Base-by-base conservation (phyloP, 2,113 vertebrate species). In the Melierax canorus region DNA sequence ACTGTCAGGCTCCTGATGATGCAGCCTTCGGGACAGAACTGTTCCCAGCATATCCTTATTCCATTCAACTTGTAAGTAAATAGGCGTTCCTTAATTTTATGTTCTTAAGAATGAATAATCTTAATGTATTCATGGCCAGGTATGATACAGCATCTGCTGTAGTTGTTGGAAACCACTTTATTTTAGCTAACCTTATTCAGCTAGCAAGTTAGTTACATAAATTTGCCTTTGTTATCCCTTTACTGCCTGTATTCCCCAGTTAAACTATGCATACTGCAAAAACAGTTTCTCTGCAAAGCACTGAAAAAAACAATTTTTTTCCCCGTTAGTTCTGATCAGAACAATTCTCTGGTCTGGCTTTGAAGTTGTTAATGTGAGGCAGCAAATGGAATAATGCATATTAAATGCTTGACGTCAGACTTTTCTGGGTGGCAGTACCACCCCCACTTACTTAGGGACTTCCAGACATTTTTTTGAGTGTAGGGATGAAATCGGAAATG, bases 401-500 rank as follows among this genome's bases (percentile, higher is more conserved):
- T 60, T 27, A 50, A 73, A 22, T 29, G 86, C 85, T 92, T 94
- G 81, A 62, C 43, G 2, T 66, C 73, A 81, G 78, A 29, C 82
- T 92, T 39, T 62, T 50, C 88, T 34, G 64, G 91, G 93, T 88
- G 94, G 82, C 69, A 48, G 51, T 48, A 56, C 88, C 73, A 66
- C 34, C 56, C 48, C 80, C 82, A 30, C 62, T 69, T 78, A 38
- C 62, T 69, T 90, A 79, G 81, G 79, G 93, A 90, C 76, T 96
- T 90, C 66, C 83, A 96, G 87, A 29, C 11, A 18, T 84, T 74
- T 93, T 94, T 73, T 80, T 38, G 82, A 96, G 93, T 21, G 39
- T 84, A 74, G 62, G 62, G 95, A 90, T 85, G 71, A 95, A 96
- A 94, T 29, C 71, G 79, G 79, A 92, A 97, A 74, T 63, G 74